A percentile compares a stretch with the other conserved stretches of the same genome.
These are phyloP conservation scores for Prionace glauca DNA, from an alignment of 2,797 vertebrate species.

Conservation along the genomic window DNA sequence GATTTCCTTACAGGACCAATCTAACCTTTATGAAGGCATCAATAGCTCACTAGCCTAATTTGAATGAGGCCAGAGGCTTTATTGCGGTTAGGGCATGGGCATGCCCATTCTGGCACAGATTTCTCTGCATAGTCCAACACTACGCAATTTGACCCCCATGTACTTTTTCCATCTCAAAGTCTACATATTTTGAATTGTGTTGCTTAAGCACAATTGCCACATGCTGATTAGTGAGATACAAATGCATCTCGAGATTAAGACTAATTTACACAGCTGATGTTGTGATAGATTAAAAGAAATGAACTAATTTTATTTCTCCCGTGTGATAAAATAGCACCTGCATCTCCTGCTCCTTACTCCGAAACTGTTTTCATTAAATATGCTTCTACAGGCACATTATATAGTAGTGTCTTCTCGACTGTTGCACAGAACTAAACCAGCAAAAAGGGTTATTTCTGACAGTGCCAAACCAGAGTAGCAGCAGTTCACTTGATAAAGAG, in stretches of 20 bases:
- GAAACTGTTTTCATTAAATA: background rate
- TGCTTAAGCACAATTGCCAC: background rate
- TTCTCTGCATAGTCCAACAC: background rate
- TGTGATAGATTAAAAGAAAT: background rate
- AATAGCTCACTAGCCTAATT: background rate
- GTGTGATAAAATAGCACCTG: constrained; percentile 3
- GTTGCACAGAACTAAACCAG: background rate
- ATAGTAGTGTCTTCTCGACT: background rate
- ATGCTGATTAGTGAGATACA: background rate
- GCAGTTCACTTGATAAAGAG: background rate
- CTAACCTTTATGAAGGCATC: background rate
- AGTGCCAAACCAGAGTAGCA: background rate
- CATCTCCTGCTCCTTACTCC: background rate
- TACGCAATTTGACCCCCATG: background rate
- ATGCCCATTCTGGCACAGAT: background rate
- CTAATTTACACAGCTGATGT: background rate
- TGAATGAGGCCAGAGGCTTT: background rate
- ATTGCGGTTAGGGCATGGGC: background rate
- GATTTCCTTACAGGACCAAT: background rate
- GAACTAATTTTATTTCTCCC: background rate
- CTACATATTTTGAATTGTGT: background rate
- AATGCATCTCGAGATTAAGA: background rate
- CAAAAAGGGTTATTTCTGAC: background rate
- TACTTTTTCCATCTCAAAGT: background rate
- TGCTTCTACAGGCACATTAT: background rate